Percentiles rank a stretch among this genome's conserved stretches.
These are phyloP conservation scores for Tyria jacobaeae DNA, from an alignment of 2,888 invertebrate species.

Conservation along the genomic window DNA sequence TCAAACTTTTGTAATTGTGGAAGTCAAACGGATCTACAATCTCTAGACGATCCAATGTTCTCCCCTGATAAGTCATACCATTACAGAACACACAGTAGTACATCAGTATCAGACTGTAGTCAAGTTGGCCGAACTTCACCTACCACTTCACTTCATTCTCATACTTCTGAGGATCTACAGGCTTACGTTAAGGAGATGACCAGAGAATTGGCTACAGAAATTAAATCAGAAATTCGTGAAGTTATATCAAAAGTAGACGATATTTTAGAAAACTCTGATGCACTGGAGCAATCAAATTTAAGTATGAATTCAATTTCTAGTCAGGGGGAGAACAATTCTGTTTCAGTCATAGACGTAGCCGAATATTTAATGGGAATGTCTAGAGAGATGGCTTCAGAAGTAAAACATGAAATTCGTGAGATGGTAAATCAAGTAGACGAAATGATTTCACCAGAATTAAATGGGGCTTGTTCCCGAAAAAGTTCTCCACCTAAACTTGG, in stretches of 20 bases:
- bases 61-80: slow-evolving; percentile 80
- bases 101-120: slow-evolving; percentile 85
- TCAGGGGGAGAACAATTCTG: slow-evolving; percentile 89
- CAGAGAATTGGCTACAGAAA: slow-evolving; percentile 92
- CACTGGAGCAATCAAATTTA: slow-evolving; percentile 83
- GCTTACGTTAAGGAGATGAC: slow-evolving; percentile 93
- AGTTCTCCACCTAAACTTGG: slow-evolving; percentile 81
- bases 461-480: slow-evolving; percentile 69
- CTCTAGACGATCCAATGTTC: slow-evolving; percentile 86
- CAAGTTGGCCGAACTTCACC: slow-evolving; percentile 86
- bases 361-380: slow-evolving; percentile 93
- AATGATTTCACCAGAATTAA: slow-evolving; percentile 86
- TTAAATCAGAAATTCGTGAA: slow-evolving; percentile 93
- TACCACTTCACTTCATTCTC: slow-evolving; percentile 82
- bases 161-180: slow-evolving; percentile 89
- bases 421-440: slow-evolving; percentile 91
- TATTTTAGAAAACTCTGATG: slow-evolving; percentile 90
- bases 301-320: slow-evolving; percentile 86
- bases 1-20: slow-evolving; percentile 89
- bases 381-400: slow-evolving; percentile 92
- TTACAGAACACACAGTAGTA: slow-evolving; percentile 79
- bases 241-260: slow-evolving; percentile 93
- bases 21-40: slow-evolving; percentile 90
- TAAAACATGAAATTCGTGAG: slow-evolving; percentile 92
- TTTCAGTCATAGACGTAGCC: slow-evolving; percentile 91